A percentile compares a stretch with the other conserved stretches of the same genome.
These are phyloP conservation scores for Drosophila paramelanica DNA, from an alignment of 2,888 invertebrate genomes.

Conservation along the genomic window DNA sequence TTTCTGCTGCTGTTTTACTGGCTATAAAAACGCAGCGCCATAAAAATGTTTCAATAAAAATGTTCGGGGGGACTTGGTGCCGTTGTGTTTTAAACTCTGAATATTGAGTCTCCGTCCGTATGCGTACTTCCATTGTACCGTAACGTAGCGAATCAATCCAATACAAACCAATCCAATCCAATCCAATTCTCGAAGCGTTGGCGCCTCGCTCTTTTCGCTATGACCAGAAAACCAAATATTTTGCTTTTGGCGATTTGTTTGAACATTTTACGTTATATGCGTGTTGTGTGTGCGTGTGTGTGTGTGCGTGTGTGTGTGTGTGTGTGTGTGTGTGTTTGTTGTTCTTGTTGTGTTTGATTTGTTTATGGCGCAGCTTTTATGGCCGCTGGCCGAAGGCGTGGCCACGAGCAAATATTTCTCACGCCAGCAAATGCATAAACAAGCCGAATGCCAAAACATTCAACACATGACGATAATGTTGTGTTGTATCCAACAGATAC, in stretches of 20 bases:
- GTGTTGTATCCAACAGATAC: slow-evolving; percentile 34
- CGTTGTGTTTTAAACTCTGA: slow-evolving; percentile 8
- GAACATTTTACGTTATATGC: slow-evolving; percentile 26
- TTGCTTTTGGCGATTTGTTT: slow-evolving; percentile 54
- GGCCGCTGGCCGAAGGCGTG: slow-evolving; percentile 61
- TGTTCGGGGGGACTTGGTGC: slow-evolving; percentile 19
- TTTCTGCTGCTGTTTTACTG: slow-evolving; percentile 49
- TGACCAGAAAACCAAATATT: slow-evolving; percentile 78
- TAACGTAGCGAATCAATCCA: background rate
- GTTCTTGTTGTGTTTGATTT: slow-evolving; percentile 40
- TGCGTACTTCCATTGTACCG: slow-evolving; percentile 1
- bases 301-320: slow-evolving; percentile 15
- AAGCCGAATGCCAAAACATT: slow-evolving; percentile 42
- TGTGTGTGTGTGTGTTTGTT: slow-evolving; percentile 36
- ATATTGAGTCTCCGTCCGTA: slow-evolving; percentile 11
- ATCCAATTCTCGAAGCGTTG: slow-evolving; percentile 40
- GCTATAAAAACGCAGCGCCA: slow-evolving; percentile 66
- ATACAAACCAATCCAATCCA: slow-evolving; percentile 1
- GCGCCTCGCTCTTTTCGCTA: slow-evolving; percentile 69
- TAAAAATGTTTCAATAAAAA: slow-evolving; percentile 74
- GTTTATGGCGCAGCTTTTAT: slow-evolving; percentile 58
- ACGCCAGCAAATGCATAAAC: slow-evolving; percentile 68
- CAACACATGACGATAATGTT: slow-evolving; percentile 21
- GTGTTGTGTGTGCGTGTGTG: slow-evolving; percentile 8
- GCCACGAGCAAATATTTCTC: slow-evolving; percentile 63